These are phyloP conservation scores for Mastigias papua DNA, from an alignment of 30 jellyfish, hydroid and myxozoan species.

Conservation along the genomic window DNA sequence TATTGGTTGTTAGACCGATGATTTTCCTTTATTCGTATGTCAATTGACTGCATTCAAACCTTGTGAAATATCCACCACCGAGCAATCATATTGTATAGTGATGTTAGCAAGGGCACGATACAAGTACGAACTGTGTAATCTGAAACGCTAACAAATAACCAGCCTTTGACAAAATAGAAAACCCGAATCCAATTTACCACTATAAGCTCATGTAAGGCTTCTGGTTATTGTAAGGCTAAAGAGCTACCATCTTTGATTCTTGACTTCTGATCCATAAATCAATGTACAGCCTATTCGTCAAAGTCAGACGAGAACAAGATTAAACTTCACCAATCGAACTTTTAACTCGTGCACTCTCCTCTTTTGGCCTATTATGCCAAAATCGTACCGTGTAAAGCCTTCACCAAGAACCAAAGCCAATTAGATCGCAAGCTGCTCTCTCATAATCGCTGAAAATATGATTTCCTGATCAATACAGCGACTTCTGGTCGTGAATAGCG, in stretches of 20 bases:
- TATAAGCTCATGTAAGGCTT: constrained; percentile 32
- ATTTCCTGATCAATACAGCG: not conserved
- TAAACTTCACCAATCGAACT: not conserved
- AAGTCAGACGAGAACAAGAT: not conserved
- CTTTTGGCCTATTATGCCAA: not conserved
- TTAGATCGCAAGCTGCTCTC: not conserved
- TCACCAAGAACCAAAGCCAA: not conserved
- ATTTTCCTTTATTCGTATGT: not conserved
- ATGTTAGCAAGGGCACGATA: not conserved
- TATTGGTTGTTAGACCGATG: not conserved
- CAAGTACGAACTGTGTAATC: constrained; percentile 45
- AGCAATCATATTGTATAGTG: not conserved
- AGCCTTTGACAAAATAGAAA: constrained; percentile 1
- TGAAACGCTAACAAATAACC: constrained; percentile 27
- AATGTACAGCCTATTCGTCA: not conserved
- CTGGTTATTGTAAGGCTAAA: not conserved
- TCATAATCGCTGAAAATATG: not conserved
- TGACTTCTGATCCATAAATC: constrained; percentile 1
- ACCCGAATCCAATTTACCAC: constrained; percentile 46
- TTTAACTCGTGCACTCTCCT: not conserved
- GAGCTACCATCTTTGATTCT: not conserved
- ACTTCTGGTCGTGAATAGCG: not conserved
- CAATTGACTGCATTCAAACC: not conserved
- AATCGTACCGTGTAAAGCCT: not conserved
- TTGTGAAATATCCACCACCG: constrained; percentile 11